A percentile compares a stretch with the other conserved stretches of the same genome.
Evolutionary conservation across 2,113 vertebrate genomes (phyloP).

Genomic region (Tyrannus savana): DNA sequence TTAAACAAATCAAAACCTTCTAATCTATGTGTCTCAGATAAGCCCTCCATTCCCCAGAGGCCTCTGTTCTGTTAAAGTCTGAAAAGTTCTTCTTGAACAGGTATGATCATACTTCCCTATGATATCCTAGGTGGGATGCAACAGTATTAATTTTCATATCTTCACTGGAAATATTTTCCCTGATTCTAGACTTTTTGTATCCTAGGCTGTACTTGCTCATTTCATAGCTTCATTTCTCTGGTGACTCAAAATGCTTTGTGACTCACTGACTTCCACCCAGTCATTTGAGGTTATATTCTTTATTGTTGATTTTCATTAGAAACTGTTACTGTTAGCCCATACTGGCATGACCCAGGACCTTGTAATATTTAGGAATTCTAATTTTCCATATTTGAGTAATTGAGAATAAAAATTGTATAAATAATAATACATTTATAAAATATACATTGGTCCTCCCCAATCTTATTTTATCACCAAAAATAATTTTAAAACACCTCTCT

Average conservation of each 20-base stretch:
- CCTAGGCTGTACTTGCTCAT: not conserved
- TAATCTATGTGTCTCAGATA: not conserved
- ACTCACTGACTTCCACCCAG: not conserved
- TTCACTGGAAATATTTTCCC: not conserved
- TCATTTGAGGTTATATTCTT: not conserved
- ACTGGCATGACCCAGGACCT: not conserved
- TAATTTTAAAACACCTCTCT: not conserved
- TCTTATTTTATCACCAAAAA: not conserved
- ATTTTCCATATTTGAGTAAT: not conserved
- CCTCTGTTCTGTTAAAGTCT: not conserved
- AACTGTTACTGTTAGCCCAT: not conserved
- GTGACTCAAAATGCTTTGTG: not conserved
- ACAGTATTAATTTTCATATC: not conserved
- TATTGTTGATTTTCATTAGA: not conserved
- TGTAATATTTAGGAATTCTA: not conserved
- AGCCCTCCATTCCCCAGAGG: not conserved
- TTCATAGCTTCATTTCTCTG: not conserved
- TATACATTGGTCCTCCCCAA: not conserved
- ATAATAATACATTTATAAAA: not conserved
- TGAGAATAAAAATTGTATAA: not conserved
- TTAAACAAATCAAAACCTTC: constrained; percentile 30
- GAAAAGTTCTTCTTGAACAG: not conserved
- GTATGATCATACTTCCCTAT: not conserved
- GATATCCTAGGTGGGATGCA: not conserved
- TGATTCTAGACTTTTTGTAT: not conserved